These are phyloP conservation scores for Centruroides vittatus DNA, from an alignment of 1,140 invertebrate species.

Conservation along the genomic window DNA sequence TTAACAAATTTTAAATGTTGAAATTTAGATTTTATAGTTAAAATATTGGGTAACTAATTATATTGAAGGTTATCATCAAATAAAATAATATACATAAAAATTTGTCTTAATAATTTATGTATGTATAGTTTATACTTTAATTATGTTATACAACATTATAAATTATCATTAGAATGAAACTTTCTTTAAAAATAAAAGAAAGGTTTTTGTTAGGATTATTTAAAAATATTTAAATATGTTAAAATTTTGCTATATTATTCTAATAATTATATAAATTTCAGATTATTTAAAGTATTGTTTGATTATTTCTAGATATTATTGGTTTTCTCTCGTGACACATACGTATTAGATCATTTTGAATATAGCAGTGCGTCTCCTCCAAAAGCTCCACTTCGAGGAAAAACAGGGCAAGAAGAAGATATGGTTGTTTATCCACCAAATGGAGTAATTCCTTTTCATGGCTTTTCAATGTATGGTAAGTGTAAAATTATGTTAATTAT, in stretches of 20 bases:
- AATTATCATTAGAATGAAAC: neutral
- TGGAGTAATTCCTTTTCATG: constrained; percentile 90
- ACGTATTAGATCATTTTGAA: constrained; percentile 44
- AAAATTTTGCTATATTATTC: neutral
- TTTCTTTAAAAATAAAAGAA: neutral
- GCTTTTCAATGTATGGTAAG: constrained; percentile 92
- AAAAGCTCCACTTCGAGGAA: constrained; percentile 30
- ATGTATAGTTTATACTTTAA: no score
- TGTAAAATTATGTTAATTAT: neutral
- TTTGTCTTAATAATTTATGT: no score
- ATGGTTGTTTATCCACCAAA: constrained; percentile 75
- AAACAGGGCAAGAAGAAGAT: constrained; percentile 27
- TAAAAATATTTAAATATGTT: no score
- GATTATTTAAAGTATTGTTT: neutral
- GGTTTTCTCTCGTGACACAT: constrained; percentile 79
- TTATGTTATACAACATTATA: no score
- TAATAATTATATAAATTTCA: neutral
- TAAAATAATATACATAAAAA: no score
- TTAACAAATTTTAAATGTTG: no score
- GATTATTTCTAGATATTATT: constrained; percentile 52
- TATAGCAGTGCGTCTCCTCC: constrained; percentile 29
- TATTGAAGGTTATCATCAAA: no score
- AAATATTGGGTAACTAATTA: no score
- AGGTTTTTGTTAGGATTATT: no score
- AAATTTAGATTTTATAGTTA: no score